Evolutionary conservation across 2,888 invertebrate genomes (phyloP).

Genomic region (Nebria brevicollis): DNA sequence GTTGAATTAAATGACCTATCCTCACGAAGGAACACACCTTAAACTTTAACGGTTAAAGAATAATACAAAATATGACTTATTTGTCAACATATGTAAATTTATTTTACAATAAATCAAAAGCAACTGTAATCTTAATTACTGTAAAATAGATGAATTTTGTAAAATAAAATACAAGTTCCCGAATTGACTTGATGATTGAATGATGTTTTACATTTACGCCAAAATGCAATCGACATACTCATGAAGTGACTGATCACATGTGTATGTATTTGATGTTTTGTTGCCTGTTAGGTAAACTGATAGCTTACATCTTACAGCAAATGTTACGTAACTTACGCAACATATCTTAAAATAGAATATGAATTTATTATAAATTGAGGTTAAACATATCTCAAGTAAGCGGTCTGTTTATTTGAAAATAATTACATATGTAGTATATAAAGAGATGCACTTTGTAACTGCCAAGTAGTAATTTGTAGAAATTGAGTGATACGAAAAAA

Average conservation of each 20-base stretch:
- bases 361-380: conserved; percentile 41
- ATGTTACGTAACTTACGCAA: conserved; percentile 4
- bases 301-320: conserved; percentile 21
- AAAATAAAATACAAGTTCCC: too few relatives aligned
- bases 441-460: not conserved
- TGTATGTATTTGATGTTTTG: not conserved
- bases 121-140: too few relatives aligned
- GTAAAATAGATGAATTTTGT: too few relatives aligned
- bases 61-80: too few relatives aligned
- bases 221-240: too few relatives aligned
- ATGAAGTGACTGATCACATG: too few relatives aligned
- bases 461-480: not conserved
- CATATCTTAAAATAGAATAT: conserved; percentile 20
- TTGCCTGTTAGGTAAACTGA: not conserved
- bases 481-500: too few relatives aligned
- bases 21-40: too few relatives aligned
- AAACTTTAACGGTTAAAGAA: too few relatives aligned
- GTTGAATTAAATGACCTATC: too few relatives aligned
- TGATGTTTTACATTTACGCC: not conserved
- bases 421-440: conserved; percentile 17
- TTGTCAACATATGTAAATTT: too few relatives aligned
- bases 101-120: too few relatives aligned
- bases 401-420: conserved; percentile 35
- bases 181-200: not conserved
- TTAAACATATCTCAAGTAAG: conserved; percentile 30